Percentiles rank a stretch among this genome's conserved stretches.
These are phyloP conservation scores for Panonychus citri DNA, from an alignment of 1,140 invertebrate species.

Conservation along the genomic window DNA sequence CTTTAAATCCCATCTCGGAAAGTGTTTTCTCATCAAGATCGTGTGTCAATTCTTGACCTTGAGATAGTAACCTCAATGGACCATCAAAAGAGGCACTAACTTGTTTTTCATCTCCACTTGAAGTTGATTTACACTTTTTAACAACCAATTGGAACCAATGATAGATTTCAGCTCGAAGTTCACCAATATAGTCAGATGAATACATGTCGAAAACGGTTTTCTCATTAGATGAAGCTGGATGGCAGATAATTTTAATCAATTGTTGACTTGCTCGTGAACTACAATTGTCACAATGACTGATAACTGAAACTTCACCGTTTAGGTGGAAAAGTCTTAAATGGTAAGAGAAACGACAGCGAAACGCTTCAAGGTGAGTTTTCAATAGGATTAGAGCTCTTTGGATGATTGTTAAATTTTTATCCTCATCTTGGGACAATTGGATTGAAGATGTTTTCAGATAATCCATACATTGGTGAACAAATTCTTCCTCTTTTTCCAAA, in stretches of 20 bases:
- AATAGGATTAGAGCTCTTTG: constrained; percentile 61
- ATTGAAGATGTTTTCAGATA: constrained; percentile 54
- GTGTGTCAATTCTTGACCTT: constrained; percentile 60
- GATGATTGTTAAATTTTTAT: constrained; percentile 59
- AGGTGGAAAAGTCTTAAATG: constrained; percentile 60
- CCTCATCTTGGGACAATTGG: constrained; percentile 38
- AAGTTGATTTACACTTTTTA: background rate
- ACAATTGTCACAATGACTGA: constrained; percentile 34
- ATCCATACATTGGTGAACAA: constrained; percentile 60
- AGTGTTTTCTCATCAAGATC: constrained; percentile 76
- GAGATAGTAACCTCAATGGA: constrained; percentile 6
- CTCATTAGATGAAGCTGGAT: constrained; percentile 52
- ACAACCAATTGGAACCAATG: constrained; percentile 51
- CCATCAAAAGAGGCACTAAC: background rate
- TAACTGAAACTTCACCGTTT: constrained; percentile 42
- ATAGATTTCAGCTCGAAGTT: constrained; percentile 72
- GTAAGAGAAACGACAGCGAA: constrained; percentile 59
- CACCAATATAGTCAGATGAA: constrained; percentile 58
- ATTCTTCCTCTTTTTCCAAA: constrained; percentile 66
- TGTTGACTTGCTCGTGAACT: constrained; percentile 31
- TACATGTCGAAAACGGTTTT: constrained; percentile 44
- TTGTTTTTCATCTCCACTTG: background rate
- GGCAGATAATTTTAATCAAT: constrained; percentile 45
- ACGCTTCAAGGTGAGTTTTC: constrained; percentile 76
- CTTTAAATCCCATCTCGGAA: constrained; percentile 71